Evolutionary conservation across 2,888 invertebrate species (phyloP).

Genomic region (Griposia aprilina): DNA sequence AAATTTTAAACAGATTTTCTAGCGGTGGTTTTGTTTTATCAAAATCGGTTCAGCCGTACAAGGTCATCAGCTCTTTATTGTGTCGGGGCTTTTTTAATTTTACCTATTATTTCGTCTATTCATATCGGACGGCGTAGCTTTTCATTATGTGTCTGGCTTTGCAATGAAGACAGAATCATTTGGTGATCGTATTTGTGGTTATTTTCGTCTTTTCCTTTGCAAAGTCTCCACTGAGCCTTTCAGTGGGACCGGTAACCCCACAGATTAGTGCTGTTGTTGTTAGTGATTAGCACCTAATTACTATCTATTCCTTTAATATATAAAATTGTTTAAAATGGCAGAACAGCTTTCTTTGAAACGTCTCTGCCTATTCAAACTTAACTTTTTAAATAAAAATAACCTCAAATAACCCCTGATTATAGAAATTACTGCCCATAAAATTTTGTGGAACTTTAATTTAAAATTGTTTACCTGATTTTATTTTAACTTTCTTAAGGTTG

Average conservation of each 20-base stretch:
- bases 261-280: background rate
- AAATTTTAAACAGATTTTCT: too few relatives aligned
- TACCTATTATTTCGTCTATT: background rate
- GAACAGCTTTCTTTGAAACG: background rate
- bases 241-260: too few relatives aligned
- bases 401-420: constrained; percentile 23
- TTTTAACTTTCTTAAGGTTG: constrained; percentile 14
- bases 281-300: background rate
- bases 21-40: too few relatives aligned
- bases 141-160: background rate
- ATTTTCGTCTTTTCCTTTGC: background rate
- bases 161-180: background rate
- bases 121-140: background rate
- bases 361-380: background rate
- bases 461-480: constrained; percentile 26
- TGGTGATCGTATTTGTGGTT: background rate
- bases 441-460: constrained; percentile 15
- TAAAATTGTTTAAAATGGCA: background rate
- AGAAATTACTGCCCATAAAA: constrained; percentile 14
- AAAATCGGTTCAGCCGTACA: too few relatives aligned
- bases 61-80: too few relatives aligned
- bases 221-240: too few relatives aligned
- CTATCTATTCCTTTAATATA: background rate
- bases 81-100: too few relatives aligned
- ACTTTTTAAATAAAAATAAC: constrained; percentile 19